Conservation (phyloP, 2,797 vertebrate genomes). For the Chrysocyon brachyurus region DNA sequence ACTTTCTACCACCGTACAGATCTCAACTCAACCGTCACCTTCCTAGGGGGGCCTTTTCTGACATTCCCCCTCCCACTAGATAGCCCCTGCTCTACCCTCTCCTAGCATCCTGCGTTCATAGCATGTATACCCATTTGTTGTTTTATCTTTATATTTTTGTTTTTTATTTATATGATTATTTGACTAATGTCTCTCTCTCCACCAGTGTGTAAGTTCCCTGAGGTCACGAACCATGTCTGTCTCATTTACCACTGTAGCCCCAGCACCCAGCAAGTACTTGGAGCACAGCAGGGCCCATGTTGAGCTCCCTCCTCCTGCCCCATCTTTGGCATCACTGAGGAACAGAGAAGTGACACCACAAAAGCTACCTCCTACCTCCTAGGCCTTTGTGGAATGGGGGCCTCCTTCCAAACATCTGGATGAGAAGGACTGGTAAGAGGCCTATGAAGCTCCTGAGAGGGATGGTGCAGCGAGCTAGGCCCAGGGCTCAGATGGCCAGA, state of each 20-base stretch:
- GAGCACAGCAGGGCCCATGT: not conserved
- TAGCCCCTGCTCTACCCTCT: not conserved
- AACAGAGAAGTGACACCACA: not conserved
- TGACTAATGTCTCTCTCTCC: not conserved
- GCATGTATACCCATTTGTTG: not conserved
- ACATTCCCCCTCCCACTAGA: not conserved
- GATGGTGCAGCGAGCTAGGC: not conserved
- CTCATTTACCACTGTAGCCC: not conserved
- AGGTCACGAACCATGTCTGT: not conserved
- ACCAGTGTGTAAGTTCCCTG: not conserved
- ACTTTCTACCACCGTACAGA: not conserved
- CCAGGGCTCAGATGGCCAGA: constrained; percentile 23
- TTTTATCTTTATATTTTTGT: not conserved
- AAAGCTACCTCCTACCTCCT: not conserved
- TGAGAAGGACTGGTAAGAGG: constrained; percentile 42
- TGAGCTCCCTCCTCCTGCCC: not conserved
- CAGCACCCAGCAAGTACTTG: not conserved
- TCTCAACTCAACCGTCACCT: not conserved
- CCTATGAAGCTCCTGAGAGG: constrained; percentile 33
- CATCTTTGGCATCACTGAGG: not conserved
- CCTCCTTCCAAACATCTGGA: constrained; percentile 54
- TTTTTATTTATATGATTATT: constrained; percentile 6
- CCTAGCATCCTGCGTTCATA: not conserved
- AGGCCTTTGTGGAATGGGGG: not conserved
- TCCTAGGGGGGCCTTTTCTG: not conserved